Percentiles rank a stretch among this genome's conserved stretches.
phyloP scores from a whole-genome alignment of 1,140 invertebrate genomes.

The Mactra quadrangularis region DNA sequence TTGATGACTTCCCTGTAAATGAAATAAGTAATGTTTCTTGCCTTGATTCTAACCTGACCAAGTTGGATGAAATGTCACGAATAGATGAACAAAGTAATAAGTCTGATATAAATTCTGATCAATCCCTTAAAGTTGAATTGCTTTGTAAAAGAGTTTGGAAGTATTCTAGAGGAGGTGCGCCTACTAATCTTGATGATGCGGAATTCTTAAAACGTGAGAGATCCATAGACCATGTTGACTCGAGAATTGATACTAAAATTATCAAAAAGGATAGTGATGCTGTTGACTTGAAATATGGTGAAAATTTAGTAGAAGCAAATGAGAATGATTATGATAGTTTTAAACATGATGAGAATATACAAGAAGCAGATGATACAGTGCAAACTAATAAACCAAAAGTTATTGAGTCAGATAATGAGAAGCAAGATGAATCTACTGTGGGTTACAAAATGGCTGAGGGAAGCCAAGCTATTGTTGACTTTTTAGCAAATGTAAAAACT shows the following conservation, averaged over 20 bases:
- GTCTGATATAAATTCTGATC: no score
- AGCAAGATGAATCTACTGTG: no score
- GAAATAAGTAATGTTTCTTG: not conserved
- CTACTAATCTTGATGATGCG: not conserved
- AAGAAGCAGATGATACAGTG: no score
- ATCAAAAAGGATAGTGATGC: not conserved
- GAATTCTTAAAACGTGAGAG: not conserved
- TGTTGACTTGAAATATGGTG: not conserved
- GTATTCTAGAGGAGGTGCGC: not conserved
- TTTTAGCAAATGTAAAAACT: no score
- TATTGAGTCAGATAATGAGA: no score
- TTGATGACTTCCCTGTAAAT: no score
- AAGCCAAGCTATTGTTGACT: no score
- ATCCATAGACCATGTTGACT: not conserved
- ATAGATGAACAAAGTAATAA: not conserved
- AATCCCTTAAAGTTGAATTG: slow-evolving; percentile 24
- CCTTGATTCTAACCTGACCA: slow-evolving; percentile 10
- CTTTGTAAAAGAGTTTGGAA: slow-evolving; percentile 53
- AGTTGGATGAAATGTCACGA: not conserved
- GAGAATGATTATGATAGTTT: not conserved
- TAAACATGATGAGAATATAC: not conserved
- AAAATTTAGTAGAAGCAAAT: not conserved
- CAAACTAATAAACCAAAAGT: no score
- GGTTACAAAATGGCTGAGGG: no score
- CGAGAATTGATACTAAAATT: not conserved